A percentile compares a stretch with the other conserved stretches of the same genome.
phyloP scores from a whole-genome alignment of 2,888 invertebrate species.

The Galerucella nymphaeae region DNA sequence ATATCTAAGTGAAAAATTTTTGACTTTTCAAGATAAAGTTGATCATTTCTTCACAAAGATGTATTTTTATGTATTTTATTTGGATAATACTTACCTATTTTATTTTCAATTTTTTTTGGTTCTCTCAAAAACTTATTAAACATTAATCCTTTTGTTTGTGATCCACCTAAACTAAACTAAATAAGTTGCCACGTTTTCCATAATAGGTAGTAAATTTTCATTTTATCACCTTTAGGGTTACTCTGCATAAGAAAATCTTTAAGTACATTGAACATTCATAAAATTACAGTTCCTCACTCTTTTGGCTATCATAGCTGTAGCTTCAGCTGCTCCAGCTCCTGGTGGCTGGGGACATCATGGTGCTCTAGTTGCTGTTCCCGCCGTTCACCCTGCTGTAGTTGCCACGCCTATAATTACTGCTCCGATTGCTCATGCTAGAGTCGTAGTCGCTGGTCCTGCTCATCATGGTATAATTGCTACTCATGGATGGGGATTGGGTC shows the following conservation, averaged over 20 bases:
- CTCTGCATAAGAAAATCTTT: too few species aligned
- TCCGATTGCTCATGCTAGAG: constrained; percentile 11
- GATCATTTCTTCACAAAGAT: too few species aligned
- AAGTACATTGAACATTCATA: not conserved
- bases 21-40: too few species aligned
- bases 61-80: too few species aligned
- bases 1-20: not conserved
- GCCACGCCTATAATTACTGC: not conserved
- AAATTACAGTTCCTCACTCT: constrained; percentile 13
- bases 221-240: too few species aligned
- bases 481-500: constrained; percentile 6
- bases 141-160: too few species aligned
- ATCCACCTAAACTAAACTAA: too few species aligned
- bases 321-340: constrained; percentile 12
- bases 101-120: too few species aligned
- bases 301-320: constrained; percentile 18
- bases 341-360: constrained; percentile 18
- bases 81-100: too few species aligned
- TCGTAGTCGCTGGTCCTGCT: constrained; percentile 19
- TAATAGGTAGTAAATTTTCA: too few species aligned
- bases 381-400: constrained; percentile 6
- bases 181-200: too few species aligned
- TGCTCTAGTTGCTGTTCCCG: constrained; percentile 12
- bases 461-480: not conserved
- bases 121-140: too few species aligned